These are phyloP conservation scores for Orientallactaga sibirica DNA, from an alignment of 2,797 vertebrate genomes.

Conservation along the genomic window DNA sequence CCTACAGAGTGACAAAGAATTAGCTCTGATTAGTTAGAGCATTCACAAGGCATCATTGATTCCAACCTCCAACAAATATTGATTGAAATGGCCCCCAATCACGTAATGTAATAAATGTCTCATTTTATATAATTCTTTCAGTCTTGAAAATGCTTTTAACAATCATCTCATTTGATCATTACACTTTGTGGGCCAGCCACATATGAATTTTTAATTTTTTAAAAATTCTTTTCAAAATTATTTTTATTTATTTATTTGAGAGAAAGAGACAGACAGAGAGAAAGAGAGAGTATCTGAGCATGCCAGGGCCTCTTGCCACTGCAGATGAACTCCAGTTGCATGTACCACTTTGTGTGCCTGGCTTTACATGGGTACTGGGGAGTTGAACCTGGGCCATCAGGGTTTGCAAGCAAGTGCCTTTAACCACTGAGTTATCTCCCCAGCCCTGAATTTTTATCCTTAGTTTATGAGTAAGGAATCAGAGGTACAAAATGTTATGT, in stretches of 20 bases:
- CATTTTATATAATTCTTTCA: not conserved
- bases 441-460: not conserved
- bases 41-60: not conserved
- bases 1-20: not conserved
- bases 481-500: not conserved
- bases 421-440: no score
- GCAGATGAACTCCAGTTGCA: no score
- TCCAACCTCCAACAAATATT: not conserved
- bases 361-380: no score
- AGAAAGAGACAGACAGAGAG: not conserved
- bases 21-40: not conserved
- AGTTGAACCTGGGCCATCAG: no score
- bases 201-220: not conserved
- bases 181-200: not conserved
- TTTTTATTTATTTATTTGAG: not conserved
- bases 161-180: not conserved
- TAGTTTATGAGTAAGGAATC: not conserved
- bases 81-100: not conserved
- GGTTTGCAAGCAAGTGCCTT: no score
- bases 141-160: constrained; percentile 13
- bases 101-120: not conserved
- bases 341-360: no score
- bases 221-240: no score
- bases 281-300: no score
- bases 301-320: no score